phyloP scores from a whole-genome alignment of 2,113 vertebrate genomes.

The Pandion haliaetus region DNA sequence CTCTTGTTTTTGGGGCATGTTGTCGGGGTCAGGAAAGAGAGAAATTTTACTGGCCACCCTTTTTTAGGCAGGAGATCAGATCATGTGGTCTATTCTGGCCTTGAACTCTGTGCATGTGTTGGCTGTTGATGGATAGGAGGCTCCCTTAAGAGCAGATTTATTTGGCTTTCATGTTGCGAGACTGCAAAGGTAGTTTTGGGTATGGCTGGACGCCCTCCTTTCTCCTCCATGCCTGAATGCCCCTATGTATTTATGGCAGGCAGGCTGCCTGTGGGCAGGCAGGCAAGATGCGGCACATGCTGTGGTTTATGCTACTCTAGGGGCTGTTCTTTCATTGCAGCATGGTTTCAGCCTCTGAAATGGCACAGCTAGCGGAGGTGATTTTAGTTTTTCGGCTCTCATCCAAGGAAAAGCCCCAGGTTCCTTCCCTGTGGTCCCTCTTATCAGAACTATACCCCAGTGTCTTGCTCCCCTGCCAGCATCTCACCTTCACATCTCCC shows the following conservation, averaged over 20 bases:
- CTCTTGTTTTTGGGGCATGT: not conserved
- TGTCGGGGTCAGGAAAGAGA: not conserved
- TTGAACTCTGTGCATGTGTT: not conserved
- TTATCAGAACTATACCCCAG: not conserved
- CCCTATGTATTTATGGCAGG: slow-evolving; percentile 6
- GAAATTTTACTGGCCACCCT: not conserved
- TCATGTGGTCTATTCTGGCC: not conserved
- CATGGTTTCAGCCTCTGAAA: not conserved
- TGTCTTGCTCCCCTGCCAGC: not conserved
- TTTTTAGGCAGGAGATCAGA: not conserved
- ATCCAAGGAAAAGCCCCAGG: not conserved
- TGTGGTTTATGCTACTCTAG: not conserved
- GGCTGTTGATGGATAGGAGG: not conserved
- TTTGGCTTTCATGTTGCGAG: not conserved
- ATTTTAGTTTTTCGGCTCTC: not conserved
- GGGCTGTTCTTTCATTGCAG: slow-evolving; percentile 2
- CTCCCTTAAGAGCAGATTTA: not conserved
- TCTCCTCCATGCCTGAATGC: not conserved
- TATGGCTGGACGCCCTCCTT: not conserved
- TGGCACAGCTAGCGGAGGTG: not conserved
- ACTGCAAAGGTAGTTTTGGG: not conserved
- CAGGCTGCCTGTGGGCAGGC: not conserved
- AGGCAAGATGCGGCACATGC: not conserved
- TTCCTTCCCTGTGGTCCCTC: not conserved
- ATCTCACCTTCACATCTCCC: not conserved